Conservation (phyloP, 2,888 invertebrate genomes). For the Latrodectus hesperus region DNA sequence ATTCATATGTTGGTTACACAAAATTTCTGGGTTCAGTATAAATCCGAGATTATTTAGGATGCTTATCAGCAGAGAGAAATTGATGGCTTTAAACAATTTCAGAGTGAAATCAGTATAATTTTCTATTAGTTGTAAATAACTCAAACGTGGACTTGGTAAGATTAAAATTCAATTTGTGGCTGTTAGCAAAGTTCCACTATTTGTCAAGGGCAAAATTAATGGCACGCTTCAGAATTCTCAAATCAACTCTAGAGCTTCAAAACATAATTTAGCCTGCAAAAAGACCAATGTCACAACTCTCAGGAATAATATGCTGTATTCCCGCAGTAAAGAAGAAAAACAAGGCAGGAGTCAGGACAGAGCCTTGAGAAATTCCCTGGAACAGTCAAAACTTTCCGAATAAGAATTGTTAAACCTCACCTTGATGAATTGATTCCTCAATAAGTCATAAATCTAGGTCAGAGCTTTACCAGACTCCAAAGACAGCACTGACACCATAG, state of each 20-base stretch:
- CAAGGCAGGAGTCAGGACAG: not conserved
- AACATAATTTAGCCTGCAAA: constrained; percentile 6
- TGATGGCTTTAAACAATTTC: too few relatives aligned
- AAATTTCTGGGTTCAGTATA: too few relatives aligned
- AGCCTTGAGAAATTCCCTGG: too few relatives aligned
- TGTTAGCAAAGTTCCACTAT: not conserved
- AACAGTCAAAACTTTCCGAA: not conserved
- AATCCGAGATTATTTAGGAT: too few relatives aligned
- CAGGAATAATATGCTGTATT: not conserved
- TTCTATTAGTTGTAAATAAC: too few relatives aligned
- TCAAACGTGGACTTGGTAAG: not conserved
- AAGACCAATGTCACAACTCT: not conserved
- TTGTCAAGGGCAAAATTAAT: not conserved
- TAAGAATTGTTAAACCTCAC: constrained; percentile 4
- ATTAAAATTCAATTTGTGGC: constrained; percentile 19
- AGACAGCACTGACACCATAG: not conserved
- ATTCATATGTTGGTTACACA: too few relatives aligned
- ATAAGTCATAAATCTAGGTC: constrained; percentile 19
- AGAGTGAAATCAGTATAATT: too few relatives aligned
- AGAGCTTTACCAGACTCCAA: constrained; percentile 1
- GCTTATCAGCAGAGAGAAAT: too few relatives aligned
- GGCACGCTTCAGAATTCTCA: too few relatives aligned
- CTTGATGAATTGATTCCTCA: not conserved
- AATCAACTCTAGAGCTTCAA: not conserved
- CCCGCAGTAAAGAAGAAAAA: not conserved